Conservation (phyloP, 2,797 vertebrate genomes). For the Microctenopoma lineatum region DNA sequence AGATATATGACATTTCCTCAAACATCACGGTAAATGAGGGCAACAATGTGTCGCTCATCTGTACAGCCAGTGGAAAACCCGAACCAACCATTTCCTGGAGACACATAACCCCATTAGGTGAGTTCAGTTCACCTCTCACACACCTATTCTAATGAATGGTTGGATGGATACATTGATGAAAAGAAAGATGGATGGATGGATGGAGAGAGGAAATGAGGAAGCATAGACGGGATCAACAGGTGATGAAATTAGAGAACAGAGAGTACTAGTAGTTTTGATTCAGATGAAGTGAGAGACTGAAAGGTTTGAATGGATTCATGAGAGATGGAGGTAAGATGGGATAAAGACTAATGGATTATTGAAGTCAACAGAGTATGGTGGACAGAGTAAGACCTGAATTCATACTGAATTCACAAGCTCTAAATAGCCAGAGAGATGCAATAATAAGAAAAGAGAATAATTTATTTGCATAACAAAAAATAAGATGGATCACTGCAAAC, state of each 20-base stretch:
- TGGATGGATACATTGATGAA: constrained; percentile 36
- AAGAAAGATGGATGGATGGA: constrained; percentile 34
- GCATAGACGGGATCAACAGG: constrained; percentile 56
- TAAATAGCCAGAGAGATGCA: no score
- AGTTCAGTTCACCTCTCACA: constrained; percentile 71
- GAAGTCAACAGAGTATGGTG: constrained; percentile 11
- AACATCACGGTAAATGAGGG: constrained; percentile 96
- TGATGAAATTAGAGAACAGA: constrained; percentile 27
- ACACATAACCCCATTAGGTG: constrained; percentile 97
- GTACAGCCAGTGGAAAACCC: constrained; percentile 95
- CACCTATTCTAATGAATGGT: constrained; percentile 55
- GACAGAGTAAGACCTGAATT: constrained; percentile 1
- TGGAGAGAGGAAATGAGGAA: constrained; percentile 45
- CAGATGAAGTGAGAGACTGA: constrained; percentile 16
- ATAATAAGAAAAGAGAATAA: no score
- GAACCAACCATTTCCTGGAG: constrained; percentile 97
- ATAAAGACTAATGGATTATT: constrained; percentile 32
- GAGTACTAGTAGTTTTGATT: constrained; percentile 28
- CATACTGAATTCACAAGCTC: no score
- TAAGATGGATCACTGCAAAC: no score
- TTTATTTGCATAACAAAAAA: no score
- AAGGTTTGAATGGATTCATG: constrained; percentile 33
- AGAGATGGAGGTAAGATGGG: neutral
- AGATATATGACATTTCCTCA: constrained; percentile 95
- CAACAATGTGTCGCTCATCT: constrained; percentile 94